These are phyloP conservation scores for Acanthurus tractus DNA, from an alignment of 2,797 vertebrate species.

Conservation along the genomic window DNA sequence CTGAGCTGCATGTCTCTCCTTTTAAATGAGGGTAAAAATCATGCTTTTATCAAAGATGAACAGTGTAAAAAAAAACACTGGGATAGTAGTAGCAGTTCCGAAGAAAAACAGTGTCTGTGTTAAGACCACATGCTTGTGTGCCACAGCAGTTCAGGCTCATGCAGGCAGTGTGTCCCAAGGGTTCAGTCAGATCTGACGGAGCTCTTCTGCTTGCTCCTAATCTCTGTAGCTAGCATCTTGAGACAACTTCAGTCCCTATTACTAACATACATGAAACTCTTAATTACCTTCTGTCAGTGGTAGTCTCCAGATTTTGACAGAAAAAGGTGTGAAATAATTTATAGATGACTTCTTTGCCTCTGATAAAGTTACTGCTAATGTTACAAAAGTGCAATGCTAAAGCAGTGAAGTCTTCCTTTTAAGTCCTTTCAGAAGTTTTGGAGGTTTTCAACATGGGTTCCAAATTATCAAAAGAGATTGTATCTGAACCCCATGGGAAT, in stretches of 20 bases:
- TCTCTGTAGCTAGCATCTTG: neutral
- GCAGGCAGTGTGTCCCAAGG: neutral
- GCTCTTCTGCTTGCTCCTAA: neutral
- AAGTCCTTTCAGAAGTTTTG: conserved; percentile 36
- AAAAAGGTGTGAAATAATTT: neutral
- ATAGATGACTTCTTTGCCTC: neutral
- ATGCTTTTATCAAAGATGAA: no score
- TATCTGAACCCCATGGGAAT: conserved; percentile 34
- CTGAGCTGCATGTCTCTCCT: no score
- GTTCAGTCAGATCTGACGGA: neutral
- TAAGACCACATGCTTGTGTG: no score
- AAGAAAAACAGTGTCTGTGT: no score
- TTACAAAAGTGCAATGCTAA: neutral
- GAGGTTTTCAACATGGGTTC: conserved; percentile 17
- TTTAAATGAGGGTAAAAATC: no score
- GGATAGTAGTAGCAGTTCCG: no score
- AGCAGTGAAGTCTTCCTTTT: neutral
- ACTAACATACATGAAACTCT: neutral
- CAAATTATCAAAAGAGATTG: neutral
- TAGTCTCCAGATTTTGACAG: neutral
- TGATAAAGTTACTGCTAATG: neutral
- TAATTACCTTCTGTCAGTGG: neutral
- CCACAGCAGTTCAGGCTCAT: no score
- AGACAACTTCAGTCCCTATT: neutral
- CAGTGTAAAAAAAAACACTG: no score